A percentile compares a stretch with the other conserved stretches of the same genome.
These are phyloP conservation scores for Cosmia pyralina DNA, from an alignment of 2,888 invertebrate genomes.

Conservation along the genomic window DNA sequence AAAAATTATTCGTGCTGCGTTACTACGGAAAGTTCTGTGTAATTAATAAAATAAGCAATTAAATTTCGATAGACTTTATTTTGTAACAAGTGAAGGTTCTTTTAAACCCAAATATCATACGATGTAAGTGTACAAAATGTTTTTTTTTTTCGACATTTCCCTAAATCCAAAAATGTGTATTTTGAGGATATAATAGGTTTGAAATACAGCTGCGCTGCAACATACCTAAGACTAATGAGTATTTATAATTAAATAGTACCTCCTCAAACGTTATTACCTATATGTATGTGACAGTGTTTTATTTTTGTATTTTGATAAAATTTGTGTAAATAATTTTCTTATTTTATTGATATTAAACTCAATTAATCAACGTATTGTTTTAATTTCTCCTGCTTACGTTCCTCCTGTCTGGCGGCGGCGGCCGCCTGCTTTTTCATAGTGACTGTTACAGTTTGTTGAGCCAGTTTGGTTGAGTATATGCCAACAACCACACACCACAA, in stretches of 20 bases:
- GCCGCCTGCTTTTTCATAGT: background rate
- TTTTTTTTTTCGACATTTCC: conserved; percentile 56
- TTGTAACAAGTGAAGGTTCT: conserved; percentile 19
- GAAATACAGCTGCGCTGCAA: conserved; percentile 71
- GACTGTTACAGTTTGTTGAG: background rate
- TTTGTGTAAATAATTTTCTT: conserved; percentile 90
- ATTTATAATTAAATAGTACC: conserved; percentile 73
- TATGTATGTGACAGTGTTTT: conserved; percentile 90
- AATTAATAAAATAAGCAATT: conserved; percentile 31
- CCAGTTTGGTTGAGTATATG: no score
- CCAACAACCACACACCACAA: no score
- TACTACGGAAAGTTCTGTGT: conserved; percentile 21
- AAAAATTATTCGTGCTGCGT: conserved; percentile 21
- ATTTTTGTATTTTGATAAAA: conserved; percentile 90
- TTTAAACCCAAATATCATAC: conserved; percentile 58
- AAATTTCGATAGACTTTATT: conserved; percentile 21
- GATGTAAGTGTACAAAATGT: conserved; percentile 64
- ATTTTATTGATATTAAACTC: conserved; percentile 91
- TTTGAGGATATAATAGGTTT: conserved; percentile 64
- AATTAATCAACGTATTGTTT: conserved; percentile 83
- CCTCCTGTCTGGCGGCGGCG: background rate
- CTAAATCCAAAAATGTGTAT: conserved; percentile 53
- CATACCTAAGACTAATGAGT: conserved; percentile 76
- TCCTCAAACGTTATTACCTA: conserved; percentile 81
- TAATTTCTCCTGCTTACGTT: conserved; percentile 25